Base-by-base conservation (phyloP, 1,140 invertebrate genomes). In the Drosophila grimshawi region DNA sequence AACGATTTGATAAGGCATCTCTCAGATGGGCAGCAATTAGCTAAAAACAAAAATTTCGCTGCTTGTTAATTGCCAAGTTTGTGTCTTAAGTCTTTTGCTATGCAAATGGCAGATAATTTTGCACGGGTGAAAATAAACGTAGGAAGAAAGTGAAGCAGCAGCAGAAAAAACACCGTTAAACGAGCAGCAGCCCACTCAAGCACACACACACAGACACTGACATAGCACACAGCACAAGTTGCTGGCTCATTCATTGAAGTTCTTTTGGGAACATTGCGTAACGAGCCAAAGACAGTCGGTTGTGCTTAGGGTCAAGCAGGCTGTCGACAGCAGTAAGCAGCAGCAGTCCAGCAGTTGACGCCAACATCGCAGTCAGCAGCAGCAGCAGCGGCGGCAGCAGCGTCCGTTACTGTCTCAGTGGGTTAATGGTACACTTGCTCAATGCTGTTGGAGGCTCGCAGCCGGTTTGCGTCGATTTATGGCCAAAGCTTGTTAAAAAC, bases 371-470 rank as follows among this genome's bases (percentile, higher is more conserved):
- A 45, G 19, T 19, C 39, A 43, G 10, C 39, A 43, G 39, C 39
- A 43, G 11, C 32, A 60, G 41, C 55, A 11, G 48, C 43, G 10
- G 7, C 39, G 11, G 39, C 37, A 49, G 74, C 61, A 48, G 66
- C 63, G 73, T 76, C 75, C 80, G 78, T 90, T 91, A 90, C 88
- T 88, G 88, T 90, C 74, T 90, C 88, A 90, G 88, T 90, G 88
- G 88, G 88, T 90, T 90, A 90, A 79, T 90, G 64, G 88, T 90
- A 90, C 81, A 88, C 83, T 88, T 91, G 86, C 88, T 88, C 80
- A 86, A 90, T 60, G 55, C 78, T 41, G 30, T 39, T 51, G 51
- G 46, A 19, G 19, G 19, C 19, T 57, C 57, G 59, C 59, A 90
- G 72, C 67, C 70, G 76, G 66, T 80, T 90, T 82, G 59, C 57